Evolutionary conservation across 2,797 vertebrate species (phyloP), one percentile per base, ranked within the genome.

Genomic region (Artibeus lituratus): DNA sequence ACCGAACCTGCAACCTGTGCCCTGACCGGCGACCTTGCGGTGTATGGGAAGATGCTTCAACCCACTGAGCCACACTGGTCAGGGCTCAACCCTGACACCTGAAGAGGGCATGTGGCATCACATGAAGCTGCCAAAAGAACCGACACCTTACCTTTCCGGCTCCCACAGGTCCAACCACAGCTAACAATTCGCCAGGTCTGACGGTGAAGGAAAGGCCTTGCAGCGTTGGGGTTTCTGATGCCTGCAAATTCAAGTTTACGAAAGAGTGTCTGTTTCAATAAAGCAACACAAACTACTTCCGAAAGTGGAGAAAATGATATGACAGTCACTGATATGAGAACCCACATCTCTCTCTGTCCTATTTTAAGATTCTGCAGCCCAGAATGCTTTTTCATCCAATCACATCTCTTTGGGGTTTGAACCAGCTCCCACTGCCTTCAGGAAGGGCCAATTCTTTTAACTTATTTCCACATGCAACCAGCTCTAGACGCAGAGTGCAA

Each of bases 101-200:
- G 3, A 8, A 49, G 1, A 21, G 0, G 4, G 59, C 84, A 93
- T 0, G 0, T 1, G 29, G 2, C 0, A 0, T 2, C 4, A 1
- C 11, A 21, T 4, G 2, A 2, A 26, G 77, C 35, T 32, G 15
- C 10, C 26, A 49, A 5, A 81, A 92, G 22, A 67, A 15, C 15
- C 74, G 2, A 53, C 62, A 37, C 96, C 98, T 98, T 96, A 99
- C 99, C 98, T 99, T 99, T 98, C 99, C 99, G 92, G 99, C 99
- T 85, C 99, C 99, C 85, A 99, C 99, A 10, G 99, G 99, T 96
- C 99, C 99, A 83, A 99, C 99, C 93, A 99, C 99, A 95, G 99
- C 99, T 94, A 99, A 8, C 37, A 99, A 98, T 96, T 99, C 99
- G 67, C 99, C 99, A 0, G 98, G 98, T 96, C 98, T 99, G 96